Base-by-base conservation (phyloP, 2,113 vertebrate species). In the Collichthys lucidus region DNA sequence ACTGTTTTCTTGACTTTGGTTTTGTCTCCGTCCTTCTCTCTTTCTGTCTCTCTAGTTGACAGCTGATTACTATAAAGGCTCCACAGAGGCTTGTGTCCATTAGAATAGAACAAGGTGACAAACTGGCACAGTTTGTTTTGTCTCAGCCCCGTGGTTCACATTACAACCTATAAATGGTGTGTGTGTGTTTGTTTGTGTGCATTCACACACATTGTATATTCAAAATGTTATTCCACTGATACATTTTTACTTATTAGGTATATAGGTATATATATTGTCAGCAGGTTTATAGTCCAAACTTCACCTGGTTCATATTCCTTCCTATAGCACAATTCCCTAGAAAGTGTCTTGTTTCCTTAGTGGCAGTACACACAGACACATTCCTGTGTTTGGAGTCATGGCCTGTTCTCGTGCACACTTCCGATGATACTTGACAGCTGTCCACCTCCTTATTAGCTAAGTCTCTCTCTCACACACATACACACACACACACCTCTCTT, bases 81-180 rank as follows among this genome's bases (percentile, higher is more conserved):
- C 72, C 76, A 76, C 79, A 76, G 60, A 70, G 78, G 72, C 76
- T 77, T 87, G 79, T 88, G 47, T 40, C 66, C 31, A 83, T 89
- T 89, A 89, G 78, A 89, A 91, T 78, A 83, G 83, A 44, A 85
- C 88, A 89, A 89, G 87, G 90, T 89, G 89, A 86, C 86, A 91
- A 89, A 88, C 46, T 80, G 87, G 74, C 78, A 80, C 24, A 44
- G 31, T 79, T 74, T 63, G 53, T 77, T 88, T 64, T 66, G 20
- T 70, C 49, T 56, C 72, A 56, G 56, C 73, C 67, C 44, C 42
- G 26, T 62, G 47, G 67, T 79, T 82, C 55, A 83, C n/a, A 67
- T 89, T 80, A 53, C 74, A 17, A 40, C 20, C 49, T 64, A 65
- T 73, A 67, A 61, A 62, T 66, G 17, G 44, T 20, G 8, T 63